phyloP scores from a whole-genome alignment of 2,797 vertebrate species.

The Falco rusticolus region DNA sequence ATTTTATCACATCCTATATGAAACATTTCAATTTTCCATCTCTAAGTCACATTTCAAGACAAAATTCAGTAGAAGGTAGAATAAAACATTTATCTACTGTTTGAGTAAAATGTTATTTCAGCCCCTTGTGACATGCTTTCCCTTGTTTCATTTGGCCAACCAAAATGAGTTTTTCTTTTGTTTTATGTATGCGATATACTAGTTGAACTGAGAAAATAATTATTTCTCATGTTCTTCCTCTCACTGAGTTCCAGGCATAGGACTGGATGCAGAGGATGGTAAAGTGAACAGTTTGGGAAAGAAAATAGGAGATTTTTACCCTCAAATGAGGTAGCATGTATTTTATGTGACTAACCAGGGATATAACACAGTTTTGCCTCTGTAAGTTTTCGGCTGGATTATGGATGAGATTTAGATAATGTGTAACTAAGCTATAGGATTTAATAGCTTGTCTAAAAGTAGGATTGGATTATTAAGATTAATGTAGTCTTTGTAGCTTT shows the following conservation, averaged over 20 bases:
- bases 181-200: not conserved
- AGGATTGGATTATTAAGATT: slow-evolving; percentile 64
- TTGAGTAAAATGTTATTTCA: not conserved
- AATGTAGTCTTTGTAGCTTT: slow-evolving; percentile 50
- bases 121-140: not conserved
- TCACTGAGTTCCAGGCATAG: not conserved
- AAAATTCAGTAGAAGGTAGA: not conserved
- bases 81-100: not conserved
- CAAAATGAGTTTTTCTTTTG: not conserved
- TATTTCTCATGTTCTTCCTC: not conserved
- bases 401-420: slow-evolving; percentile 59
- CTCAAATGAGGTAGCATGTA: not conserved
- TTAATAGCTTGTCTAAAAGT: slow-evolving; percentile 54
- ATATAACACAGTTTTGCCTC: slow-evolving; percentile 9
- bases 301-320: not conserved
- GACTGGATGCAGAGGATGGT: not conserved
- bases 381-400: slow-evolving; percentile 17
- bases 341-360: slow-evolving; percentile 5
- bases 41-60: not conserved
- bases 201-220: not conserved
- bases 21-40: not conserved
- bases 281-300: not conserved
- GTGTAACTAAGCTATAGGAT: slow-evolving; percentile 48
- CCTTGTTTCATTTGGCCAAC: not conserved
- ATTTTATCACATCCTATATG: not conserved